Base-by-base conservation (phyloP, 1,140 invertebrate genomes). In the Oreohelix idahoensis region DNA sequence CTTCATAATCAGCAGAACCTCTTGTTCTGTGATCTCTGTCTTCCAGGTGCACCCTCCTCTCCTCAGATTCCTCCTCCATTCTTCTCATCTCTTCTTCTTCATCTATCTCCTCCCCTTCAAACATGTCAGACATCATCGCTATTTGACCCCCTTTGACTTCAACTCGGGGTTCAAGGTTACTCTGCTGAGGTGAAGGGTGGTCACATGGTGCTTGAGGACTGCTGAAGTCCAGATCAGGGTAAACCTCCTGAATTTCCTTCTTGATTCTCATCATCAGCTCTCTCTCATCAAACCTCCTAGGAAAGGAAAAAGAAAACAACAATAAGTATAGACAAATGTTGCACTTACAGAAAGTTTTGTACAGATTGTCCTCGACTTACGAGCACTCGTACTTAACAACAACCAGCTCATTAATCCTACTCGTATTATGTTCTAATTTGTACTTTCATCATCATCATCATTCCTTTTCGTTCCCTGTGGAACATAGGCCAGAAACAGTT, bases 231-330 rank as follows among this genome's bases (percentile, higher is more conserved):
- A 82, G 73, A 53, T 70, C 77, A 36, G 77, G 73, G 53, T 49
- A 85, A 39, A 35, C 81, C 66, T 69, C 83, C 69, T 79, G 85
- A 79, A 51, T 83, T 39, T 82, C 80, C 51, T 82, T 83, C 63
- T 87, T 87, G 80, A 87, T 85, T 39, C 79, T 83, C 83, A 85
- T 74, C 82, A 85, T 75, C 26, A 87, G 53, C 63, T 87, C 86
- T 23, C 83, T 75, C 35, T 87, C 86, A 49, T 84, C 83, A 75
- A 42, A 83, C 36, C 80, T 63, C 35, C 80, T 82, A 58, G 32
- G 71, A 17, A 71, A 81, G 8, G 39, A 71, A 63, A 36, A 83
- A 38, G 63, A 5, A 58, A 58, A 23, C 20, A 23, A 2, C 5
- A 20, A 23, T 23, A 58, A 15, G 26, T 58, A 23, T 23, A 58